These are phyloP conservation scores for Arenaria interpres DNA, from an alignment of 2,113 vertebrate species.

Conservation along the genomic window DNA sequence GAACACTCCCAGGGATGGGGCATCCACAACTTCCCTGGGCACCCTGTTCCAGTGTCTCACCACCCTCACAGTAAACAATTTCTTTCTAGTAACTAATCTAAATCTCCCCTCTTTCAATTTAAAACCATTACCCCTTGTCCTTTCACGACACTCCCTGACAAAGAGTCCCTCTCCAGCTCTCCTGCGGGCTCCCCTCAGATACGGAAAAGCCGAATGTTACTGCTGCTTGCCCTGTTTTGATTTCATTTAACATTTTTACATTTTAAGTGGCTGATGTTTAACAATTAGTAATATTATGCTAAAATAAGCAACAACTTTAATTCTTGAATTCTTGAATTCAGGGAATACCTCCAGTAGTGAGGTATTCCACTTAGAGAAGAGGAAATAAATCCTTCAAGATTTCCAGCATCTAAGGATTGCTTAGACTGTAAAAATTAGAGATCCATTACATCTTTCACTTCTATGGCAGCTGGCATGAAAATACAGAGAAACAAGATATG, in stretches of 20 bases:
- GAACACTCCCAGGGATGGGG: too few species aligned
- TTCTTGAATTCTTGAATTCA: not conserved
- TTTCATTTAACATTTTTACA: not conserved
- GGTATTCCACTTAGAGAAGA: not conserved
- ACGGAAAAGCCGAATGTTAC: not conserved
- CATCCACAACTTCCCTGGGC: too few species aligned
- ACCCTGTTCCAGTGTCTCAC: too few species aligned
- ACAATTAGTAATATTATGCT: conserved; percentile 13
- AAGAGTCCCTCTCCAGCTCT: too few species aligned
- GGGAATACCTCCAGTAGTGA: not conserved
- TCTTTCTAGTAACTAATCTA: too few species aligned
- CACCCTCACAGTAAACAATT: too few species aligned
- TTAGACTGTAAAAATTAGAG: not conserved
- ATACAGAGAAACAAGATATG: not conserved
- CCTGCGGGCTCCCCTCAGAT: too few species aligned
- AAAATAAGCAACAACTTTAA: not conserved
- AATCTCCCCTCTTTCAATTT: too few species aligned
- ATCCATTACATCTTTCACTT: not conserved
- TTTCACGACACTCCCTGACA: too few species aligned
- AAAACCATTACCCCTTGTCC: too few species aligned
- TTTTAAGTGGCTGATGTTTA: not conserved
- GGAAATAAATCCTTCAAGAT: not conserved
- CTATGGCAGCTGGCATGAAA: not conserved
- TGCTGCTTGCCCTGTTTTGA: not conserved
- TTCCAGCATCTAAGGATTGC: not conserved